Percentiles rank a stretch among this genome's conserved stretches.
These are phyloP conservation scores for Neuroterus valhalla DNA, from an alignment of 1,140 invertebrate species.

Conservation along the genomic window DNA sequence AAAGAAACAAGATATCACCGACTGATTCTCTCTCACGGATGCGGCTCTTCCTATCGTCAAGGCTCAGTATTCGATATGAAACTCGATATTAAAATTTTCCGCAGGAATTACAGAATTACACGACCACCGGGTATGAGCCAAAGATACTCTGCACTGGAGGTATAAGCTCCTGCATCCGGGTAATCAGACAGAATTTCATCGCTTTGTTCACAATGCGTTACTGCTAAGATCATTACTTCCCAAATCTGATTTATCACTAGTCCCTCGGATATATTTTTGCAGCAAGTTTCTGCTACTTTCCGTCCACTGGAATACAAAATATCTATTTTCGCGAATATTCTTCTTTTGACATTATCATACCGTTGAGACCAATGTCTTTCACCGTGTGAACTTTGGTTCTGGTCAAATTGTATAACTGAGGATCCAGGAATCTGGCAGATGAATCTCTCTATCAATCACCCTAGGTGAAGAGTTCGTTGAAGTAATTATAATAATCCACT, in stretches of 20 bases:
- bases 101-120: slow-evolving; percentile 66
- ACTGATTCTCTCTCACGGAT: slow-evolving; percentile 57
- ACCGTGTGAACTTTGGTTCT: no score
- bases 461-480: no score
- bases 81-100: slow-evolving; percentile 73
- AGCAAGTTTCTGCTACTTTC: no score
- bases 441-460: no score
- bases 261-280: no score
- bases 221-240: background rate
- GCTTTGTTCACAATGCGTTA: slow-evolving; percentile 13
- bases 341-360: no score
- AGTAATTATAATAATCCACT: no score
- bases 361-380: no score
- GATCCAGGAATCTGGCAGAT: no score
- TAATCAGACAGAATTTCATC: slow-evolving; percentile 67
- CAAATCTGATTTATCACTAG: slow-evolving; percentile 9
- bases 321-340: no score
- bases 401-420: no score
- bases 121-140: slow-evolving; percentile 59
- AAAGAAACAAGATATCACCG: slow-evolving; percentile 75
- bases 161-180: slow-evolving; percentile 66
- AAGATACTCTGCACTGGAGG: slow-evolving; percentile 35
- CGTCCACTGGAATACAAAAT: no score
- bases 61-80: slow-evolving; percentile 68
- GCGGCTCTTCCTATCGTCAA: slow-evolving; percentile 51